Conservation (phyloP, 2,113 vertebrate genomes). For the Heptranchias perlo region DNA sequence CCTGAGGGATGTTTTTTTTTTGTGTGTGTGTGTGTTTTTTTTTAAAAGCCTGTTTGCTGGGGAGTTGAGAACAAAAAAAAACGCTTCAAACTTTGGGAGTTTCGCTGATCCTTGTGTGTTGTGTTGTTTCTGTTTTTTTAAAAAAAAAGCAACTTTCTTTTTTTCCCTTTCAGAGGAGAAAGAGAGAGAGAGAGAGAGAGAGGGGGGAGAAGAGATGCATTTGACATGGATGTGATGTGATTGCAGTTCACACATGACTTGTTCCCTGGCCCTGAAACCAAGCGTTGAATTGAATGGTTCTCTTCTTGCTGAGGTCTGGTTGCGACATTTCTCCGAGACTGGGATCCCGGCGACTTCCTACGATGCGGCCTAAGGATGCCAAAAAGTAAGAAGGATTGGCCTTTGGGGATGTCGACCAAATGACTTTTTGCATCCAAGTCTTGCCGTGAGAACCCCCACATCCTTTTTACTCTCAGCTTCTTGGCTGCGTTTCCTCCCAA, state of each 20-base stretch:
- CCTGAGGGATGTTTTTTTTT: too few relatives aligned
- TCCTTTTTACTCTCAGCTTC: not conserved
- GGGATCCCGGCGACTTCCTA: not conserved
- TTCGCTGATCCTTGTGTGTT: not conserved
- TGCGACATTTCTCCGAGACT: not conserved
- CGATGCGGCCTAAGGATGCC: not conserved
- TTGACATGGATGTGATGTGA: not conserved
- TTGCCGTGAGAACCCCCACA: too few relatives aligned
- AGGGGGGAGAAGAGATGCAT: not conserved
- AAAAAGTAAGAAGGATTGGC: not conserved
- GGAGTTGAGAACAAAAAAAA: not conserved
- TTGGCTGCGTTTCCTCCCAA: not conserved
- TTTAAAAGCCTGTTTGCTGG: not conserved
- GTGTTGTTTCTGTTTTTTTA: too few relatives aligned
- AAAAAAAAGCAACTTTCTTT: not conserved
- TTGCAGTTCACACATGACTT: not conserved
- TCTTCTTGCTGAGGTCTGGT: not conserved
- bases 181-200: not conserved
- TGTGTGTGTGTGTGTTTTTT: too few relatives aligned
- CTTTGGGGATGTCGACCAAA: not conserved
- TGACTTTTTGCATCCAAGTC: not conserved
- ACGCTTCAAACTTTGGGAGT: not conserved
- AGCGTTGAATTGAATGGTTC: too few relatives aligned
- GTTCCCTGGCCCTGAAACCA: not conserved
- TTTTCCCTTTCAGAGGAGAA: not conserved